Evolutionary conservation across 2,797 vertebrate genomes (phyloP).

Genomic region (Ciconia nigra): DNA sequence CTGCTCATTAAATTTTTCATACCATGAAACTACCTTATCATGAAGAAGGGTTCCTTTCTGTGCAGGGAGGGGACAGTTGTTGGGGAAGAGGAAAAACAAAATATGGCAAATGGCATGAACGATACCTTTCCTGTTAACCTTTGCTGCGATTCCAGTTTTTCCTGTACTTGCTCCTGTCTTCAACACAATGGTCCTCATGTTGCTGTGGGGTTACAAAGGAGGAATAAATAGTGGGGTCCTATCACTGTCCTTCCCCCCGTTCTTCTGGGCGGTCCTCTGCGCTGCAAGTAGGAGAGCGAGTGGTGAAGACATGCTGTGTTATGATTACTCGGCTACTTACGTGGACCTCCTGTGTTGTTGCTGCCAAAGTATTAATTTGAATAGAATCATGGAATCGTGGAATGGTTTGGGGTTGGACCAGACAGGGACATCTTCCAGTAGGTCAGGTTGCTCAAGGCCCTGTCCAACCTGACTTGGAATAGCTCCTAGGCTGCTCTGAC

Average conservation of each 20-base stretch:
- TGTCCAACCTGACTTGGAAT: background rate
- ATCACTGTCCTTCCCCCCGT: accelerated
- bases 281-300: accelerated
- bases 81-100: background rate
- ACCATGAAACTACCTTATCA: background rate
- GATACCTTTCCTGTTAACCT: background rate
- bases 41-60: constrained; percentile 40
- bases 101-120: background rate
- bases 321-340: background rate
- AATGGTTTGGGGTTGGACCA: background rate
- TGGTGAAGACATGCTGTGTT: background rate
- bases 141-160: background rate
- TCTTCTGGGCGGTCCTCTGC: background rate
- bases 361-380: background rate
- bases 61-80: background rate
- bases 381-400: background rate
- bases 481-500: background rate
- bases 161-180: background rate
- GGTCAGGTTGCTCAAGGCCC: background rate
- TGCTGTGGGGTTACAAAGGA: background rate
- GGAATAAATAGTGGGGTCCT: background rate
- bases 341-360: background rate
- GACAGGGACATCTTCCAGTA: background rate
- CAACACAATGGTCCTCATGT: background rate
- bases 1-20: constrained; percentile 61